Conservation (phyloP, 2,888 invertebrate species). For the Mesochorus sp. region DNA sequence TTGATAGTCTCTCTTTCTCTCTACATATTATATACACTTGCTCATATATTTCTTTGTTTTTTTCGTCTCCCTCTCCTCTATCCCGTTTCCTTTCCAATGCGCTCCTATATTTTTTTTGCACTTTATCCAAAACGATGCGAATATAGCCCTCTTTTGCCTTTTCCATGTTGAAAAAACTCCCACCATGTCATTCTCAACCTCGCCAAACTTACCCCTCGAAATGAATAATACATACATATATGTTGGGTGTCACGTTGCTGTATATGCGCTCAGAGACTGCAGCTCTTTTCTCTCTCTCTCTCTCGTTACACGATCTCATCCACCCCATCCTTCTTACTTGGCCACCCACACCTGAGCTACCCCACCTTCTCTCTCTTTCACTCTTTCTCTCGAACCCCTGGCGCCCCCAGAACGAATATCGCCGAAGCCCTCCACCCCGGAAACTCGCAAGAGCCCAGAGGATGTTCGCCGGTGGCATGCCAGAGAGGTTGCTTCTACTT, state of each 20-base stretch:
- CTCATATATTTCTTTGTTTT: not conserved
- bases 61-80: not conserved
- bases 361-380: not conserved
- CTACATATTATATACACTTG: not conserved
- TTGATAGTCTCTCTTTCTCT: not conserved
- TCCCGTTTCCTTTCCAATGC: not conserved
- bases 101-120: conserved; percentile 15
- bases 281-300: conserved; percentile 16
- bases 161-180: conserved; percentile 15
- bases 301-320: conserved; percentile 48
- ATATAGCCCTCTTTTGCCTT: conserved; percentile 19
- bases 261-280: conserved; percentile 13
- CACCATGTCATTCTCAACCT: conserved; percentile 21
- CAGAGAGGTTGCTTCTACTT: conserved; percentile 38
- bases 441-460: conserved; percentile 33
- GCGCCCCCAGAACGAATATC: not conserved
- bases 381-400: not conserved
- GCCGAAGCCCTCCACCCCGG: conserved; percentile 2
- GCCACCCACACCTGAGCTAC: conserved; percentile 3
- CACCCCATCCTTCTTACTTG: conserved; percentile 31
- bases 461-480: conserved; percentile 42
- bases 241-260: conserved; percentile 39
- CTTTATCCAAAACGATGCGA: conserved; percentile 57
- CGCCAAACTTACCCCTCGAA: conserved; percentile 34
- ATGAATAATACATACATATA: not conserved